phyloP scores from a whole-genome alignment of 2,113 vertebrate genomes.

The Pachypanchax playfairii region DNA sequence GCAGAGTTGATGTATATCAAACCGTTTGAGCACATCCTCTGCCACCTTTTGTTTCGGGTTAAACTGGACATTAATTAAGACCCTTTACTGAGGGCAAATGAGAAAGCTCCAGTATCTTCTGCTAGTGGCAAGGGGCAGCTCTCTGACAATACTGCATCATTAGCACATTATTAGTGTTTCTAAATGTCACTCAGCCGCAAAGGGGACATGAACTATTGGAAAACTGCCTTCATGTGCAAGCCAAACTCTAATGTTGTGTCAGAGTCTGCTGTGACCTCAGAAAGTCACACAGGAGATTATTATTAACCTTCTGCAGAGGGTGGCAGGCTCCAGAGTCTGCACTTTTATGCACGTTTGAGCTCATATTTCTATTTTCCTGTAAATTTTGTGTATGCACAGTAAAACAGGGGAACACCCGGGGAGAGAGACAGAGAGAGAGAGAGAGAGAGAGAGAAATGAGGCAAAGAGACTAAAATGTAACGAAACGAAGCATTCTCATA shows the following conservation, averaged over 20 bases:
- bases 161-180: conserved; percentile 76
- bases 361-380: conserved; percentile 27
- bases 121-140: conserved; percentile 43
- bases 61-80: conserved; percentile 66
- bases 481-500: conserved; percentile 45
- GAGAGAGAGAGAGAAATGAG: no score
- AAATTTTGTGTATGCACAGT: conserved; percentile 33
- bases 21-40: conserved; percentile 24
- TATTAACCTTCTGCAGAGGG: conserved; percentile 58
- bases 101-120: conserved; percentile 44
- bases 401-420: conserved; percentile 21
- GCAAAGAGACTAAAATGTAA: no score
- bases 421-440: conserved; percentile 1
- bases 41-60: conserved; percentile 54
- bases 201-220: conserved; percentile 56
- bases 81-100: conserved; percentile 48
- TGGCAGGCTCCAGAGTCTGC: conserved; percentile 24
- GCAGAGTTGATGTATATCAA: conserved; percentile 17
- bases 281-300: conserved; percentile 60
- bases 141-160: conserved; percentile 73
- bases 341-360: conserved; percentile 7
- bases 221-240: conserved; percentile 40
- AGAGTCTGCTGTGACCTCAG: conserved; percentile 45
- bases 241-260: conserved; percentile 44
- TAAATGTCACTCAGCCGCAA: conserved; percentile 75